A percentile compares a stretch with the other conserved stretches of the same genome.
These are phyloP conservation scores for Ridgeia piscesae DNA, from an alignment of 1,140 invertebrate genomes.

Conservation along the genomic window DNA sequence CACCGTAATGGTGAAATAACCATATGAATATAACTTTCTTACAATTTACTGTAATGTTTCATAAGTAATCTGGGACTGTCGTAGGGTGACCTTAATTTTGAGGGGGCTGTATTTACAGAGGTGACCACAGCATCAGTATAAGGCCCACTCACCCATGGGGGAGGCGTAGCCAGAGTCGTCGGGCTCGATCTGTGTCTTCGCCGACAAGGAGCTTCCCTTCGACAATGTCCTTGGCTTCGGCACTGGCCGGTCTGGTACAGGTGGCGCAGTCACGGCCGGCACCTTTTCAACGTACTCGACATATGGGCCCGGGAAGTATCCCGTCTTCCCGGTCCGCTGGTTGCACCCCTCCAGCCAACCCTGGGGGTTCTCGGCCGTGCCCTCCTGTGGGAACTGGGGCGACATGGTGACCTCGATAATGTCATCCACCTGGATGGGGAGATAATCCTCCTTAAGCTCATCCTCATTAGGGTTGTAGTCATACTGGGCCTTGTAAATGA, in stretches of 20 bases:
- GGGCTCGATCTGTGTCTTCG: constrained; percentile 29
- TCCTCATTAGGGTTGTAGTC: not conserved
- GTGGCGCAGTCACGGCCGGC: constrained; percentile 18
- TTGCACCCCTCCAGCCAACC: constrained; percentile 38
- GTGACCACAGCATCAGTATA: too few species aligned
- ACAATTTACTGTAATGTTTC: too few species aligned
- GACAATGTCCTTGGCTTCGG: constrained; percentile 32
- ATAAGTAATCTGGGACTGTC: too few species aligned
- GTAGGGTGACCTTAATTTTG: too few species aligned
- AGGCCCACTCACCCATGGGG: constrained; percentile 32
- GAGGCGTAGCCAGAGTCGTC: constrained; percentile 41
- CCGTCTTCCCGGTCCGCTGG: constrained; percentile 36
- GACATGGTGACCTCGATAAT: not conserved
- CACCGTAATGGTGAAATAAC: too few species aligned
- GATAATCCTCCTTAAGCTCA: not conserved
- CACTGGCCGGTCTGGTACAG: constrained; percentile 19
- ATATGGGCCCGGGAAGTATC: constrained; percentile 39
- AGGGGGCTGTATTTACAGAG: too few species aligned
- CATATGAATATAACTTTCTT: too few species aligned
- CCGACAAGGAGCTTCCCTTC: not conserved
- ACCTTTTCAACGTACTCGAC: constrained; percentile 26
- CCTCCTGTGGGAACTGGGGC: constrained; percentile 27
- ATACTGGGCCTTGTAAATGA: not conserved
- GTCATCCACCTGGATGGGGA: not conserved
- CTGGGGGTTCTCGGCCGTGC: constrained; percentile 37